phyloP scores from a whole-genome alignment of 2,888 invertebrate genomes.

The Eupithecia vulgata region DNA sequence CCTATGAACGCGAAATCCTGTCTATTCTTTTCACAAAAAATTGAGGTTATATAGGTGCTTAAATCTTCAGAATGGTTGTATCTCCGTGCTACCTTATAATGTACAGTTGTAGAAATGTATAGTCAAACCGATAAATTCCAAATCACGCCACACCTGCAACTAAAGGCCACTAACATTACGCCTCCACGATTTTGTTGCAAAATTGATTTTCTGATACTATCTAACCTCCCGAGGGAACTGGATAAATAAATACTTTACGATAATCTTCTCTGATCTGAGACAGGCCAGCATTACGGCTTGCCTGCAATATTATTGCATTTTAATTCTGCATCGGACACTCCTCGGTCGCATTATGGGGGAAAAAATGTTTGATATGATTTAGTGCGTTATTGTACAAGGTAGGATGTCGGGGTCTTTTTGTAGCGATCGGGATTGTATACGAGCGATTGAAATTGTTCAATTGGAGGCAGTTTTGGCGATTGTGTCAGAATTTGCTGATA shows the following conservation, averaged over 20 bases:
- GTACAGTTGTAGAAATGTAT: background rate
- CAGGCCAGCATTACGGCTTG: conserved; percentile 75
- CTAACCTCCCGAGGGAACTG: conserved; percentile 78
- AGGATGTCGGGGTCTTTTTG: conserved; percentile 46
- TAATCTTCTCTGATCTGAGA: conserved; percentile 78
- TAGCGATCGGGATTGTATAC: conserved; percentile 34
- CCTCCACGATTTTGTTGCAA: conserved; percentile 78
- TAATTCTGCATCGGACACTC: conserved; percentile 77
- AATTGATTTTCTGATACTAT: conserved; percentile 83
- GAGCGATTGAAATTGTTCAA: conserved; percentile 21
- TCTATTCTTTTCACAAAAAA: too few relatives aligned
- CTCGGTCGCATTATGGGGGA: conserved; percentile 72
- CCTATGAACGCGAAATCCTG: too few relatives aligned
- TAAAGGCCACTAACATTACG: conserved; percentile 72
- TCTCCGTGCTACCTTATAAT: background rate
- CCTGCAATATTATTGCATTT: conserved; percentile 80
- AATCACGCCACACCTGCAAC: conserved; percentile 67
- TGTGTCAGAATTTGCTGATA: background rate
- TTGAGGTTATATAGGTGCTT: too few relatives aligned
- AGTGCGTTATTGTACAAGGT: conserved; percentile 73
- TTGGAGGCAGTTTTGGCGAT: background rate
- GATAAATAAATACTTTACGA: conserved; percentile 83
- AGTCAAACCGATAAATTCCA: conserved; percentile 52
- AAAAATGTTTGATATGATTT: conserved; percentile 67
- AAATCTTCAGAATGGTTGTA: background rate